These are phyloP conservation scores for Halictus rubicundus DNA, from an alignment of 1,140 invertebrate genomes.

Conservation along the genomic window DNA sequence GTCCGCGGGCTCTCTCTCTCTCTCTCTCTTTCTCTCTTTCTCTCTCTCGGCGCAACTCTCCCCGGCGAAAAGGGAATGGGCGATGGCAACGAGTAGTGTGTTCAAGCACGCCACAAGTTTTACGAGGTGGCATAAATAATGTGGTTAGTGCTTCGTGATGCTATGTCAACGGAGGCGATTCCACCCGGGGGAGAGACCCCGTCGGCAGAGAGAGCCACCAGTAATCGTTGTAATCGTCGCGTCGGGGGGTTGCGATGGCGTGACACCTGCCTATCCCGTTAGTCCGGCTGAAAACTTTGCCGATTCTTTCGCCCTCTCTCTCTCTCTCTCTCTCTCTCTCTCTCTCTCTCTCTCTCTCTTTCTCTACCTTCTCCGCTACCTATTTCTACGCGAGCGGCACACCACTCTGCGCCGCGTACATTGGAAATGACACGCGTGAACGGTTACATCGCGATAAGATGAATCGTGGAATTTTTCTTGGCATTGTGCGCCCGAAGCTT, in stretches of 20 bases:
- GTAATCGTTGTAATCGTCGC: slow-evolving; percentile 65
- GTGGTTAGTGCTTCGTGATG: slow-evolving; percentile 77
- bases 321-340: not conserved
- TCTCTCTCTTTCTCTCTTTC: not conserved
- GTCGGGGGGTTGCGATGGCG: slow-evolving; percentile 55
- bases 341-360: not conserved
- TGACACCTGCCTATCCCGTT: slow-evolving; percentile 65
- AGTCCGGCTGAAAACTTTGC: slow-evolving; percentile 18
- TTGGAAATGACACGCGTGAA: not conserved
- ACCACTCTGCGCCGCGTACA: too few relatives aligned
- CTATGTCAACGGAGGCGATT: slow-evolving; percentile 72
- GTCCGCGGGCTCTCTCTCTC: not conserved
- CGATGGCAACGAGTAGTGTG: slow-evolving; percentile 55
- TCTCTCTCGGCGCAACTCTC: slow-evolving; percentile 20
- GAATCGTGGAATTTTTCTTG: not conserved
- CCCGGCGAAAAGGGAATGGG: not conserved
- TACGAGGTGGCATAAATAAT: slow-evolving; percentile 79
- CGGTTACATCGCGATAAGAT: not conserved
- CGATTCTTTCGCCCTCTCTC: slow-evolving; percentile 1
- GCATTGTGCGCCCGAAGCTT: not conserved
- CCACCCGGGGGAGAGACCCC: slow-evolving; percentile 44
- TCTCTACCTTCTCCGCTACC: not conserved
- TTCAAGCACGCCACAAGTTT: slow-evolving; percentile 78
- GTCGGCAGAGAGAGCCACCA: slow-evolving; percentile 28
- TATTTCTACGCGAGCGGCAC: too few relatives aligned